These are phyloP conservation scores for Albula goreensis DNA, from an alignment of 2,113 vertebrate genomes.

Conservation along the genomic window DNA sequence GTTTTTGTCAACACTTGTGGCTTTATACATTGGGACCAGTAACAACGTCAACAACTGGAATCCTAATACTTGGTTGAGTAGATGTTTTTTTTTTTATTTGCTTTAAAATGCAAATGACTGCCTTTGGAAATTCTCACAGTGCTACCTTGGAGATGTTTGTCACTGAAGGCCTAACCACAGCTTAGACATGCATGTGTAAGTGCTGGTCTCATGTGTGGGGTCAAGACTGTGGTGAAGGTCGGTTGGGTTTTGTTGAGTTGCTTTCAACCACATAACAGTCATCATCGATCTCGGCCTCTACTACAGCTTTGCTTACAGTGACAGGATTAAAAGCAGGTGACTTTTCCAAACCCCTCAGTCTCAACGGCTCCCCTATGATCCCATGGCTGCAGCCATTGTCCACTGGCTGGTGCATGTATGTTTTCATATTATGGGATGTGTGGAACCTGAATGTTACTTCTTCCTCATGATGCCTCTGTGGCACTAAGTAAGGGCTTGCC, in stretches of 20 bases:
- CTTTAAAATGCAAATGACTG: not conserved
- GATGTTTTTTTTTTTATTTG: not conserved
- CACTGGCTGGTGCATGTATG: conserved; percentile 25
- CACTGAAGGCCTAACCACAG: not conserved
- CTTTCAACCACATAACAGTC: conserved; percentile 67
- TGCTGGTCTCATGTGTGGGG: conserved; percentile 19
- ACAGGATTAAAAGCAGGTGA: not conserved
- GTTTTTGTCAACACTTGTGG: not conserved
- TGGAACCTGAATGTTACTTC: conserved; percentile 18
- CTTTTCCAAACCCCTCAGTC: not conserved
- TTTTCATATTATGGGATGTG: conserved; percentile 29
- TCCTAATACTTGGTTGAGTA: not conserved
- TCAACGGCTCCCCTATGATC: not conserved
- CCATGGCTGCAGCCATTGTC: conserved; percentile 28
- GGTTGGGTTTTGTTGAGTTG: conserved; percentile 52
- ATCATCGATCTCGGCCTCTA: conserved; percentile 42
- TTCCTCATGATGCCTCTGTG: conserved; percentile 44
- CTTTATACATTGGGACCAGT: not conserved
- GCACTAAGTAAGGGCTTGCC: not conserved
- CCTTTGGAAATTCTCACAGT: not conserved
- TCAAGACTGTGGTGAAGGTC: conserved; percentile 56
- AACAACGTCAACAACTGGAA: not conserved
- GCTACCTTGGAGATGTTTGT: not conserved
- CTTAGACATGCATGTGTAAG: not conserved
- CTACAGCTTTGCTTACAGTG: conserved; percentile 16